phyloP scores from a whole-genome alignment of 2,888 invertebrate species.

The Criorhina ranunculi region DNA sequence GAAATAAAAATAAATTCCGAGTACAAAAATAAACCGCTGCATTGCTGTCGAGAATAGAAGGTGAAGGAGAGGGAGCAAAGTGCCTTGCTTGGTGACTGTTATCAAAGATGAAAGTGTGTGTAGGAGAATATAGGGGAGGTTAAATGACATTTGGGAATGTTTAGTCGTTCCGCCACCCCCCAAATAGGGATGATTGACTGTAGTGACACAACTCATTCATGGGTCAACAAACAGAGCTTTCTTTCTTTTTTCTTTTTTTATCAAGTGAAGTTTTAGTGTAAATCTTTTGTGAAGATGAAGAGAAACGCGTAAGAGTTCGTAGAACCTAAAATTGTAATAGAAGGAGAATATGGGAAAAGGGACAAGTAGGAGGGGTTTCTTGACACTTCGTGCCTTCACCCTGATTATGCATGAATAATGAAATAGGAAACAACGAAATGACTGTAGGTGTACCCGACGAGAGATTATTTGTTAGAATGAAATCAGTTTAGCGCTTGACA shows the following conservation, averaged over 20 bases:
- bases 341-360: too few relatives aligned
- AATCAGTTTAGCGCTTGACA: conserved; percentile 29
- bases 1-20: conserved; percentile 11
- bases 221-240: conserved; percentile 47
- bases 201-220: conserved; percentile 43
- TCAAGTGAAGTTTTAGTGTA: conserved; percentile 10
- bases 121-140: conserved; percentile 1
- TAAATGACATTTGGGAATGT: conserved; percentile 32
- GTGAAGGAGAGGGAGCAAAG: not conserved
- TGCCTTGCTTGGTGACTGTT: not conserved
- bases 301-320: conserved; percentile 5
- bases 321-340: conserved; percentile 4
- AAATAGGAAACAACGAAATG: conserved; percentile 15
- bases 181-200: conserved; percentile 34
- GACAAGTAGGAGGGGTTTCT: not conserved
- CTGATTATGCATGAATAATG: conserved; percentile 18
- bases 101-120: not conserved
- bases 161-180: conserved; percentile 7
- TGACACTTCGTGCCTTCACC: conserved; percentile 9
- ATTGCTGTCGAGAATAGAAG: conserved; percentile 2
- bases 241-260: conserved; percentile 4
- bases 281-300: conserved; percentile 20
- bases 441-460: not conserved
- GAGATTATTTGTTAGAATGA: not conserved
- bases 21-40: conserved; percentile 33